These are phyloP conservation scores for Hypocryptadius cinnamomeus DNA, from an alignment of 2,113 vertebrate genomes.

Conservation along the genomic window DNA sequence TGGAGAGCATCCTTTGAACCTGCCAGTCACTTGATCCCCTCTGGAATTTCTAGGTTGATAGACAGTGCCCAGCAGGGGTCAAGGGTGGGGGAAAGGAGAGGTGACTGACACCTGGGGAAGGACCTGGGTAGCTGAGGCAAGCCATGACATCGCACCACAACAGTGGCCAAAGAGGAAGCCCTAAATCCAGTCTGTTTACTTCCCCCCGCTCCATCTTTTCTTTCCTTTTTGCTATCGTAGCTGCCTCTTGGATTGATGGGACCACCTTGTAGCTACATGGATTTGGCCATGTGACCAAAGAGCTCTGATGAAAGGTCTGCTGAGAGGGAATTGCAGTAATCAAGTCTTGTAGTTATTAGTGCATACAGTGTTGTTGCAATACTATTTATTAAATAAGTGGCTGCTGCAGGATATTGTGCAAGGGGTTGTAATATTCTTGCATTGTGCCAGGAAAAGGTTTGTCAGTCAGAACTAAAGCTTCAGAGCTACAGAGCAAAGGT, in stretches of 20 bases:
- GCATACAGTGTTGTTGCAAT: background rate
- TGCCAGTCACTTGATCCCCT: too few relatives aligned
- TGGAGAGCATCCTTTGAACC: too few relatives aligned
- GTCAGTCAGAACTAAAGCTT: background rate
- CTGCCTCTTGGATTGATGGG: background rate
- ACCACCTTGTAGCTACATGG: background rate
- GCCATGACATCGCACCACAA: too few relatives aligned
- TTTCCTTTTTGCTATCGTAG: background rate
- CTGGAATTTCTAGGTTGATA: too few relatives aligned
- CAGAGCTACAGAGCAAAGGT: background rate
- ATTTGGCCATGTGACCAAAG: background rate
- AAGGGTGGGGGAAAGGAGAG: too few relatives aligned
- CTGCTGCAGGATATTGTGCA: constrained; percentile 42
- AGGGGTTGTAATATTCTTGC: background rate
- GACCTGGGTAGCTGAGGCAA: too few relatives aligned
- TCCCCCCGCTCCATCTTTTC: rapidly evolving
- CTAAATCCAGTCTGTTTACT: background rate
- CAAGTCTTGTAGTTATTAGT: background rate
- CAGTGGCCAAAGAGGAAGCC: background rate
- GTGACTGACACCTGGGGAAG: too few relatives aligned
- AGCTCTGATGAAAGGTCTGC: background rate
- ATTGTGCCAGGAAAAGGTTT: background rate
- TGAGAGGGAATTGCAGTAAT: background rate
- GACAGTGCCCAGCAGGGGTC: too few relatives aligned
- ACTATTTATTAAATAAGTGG: background rate